A percentile compares a stretch with the other conserved stretches of the same genome.
Conservation (phyloP, 1,140 invertebrate genomes). For the Ganaspis sp. region DNA sequence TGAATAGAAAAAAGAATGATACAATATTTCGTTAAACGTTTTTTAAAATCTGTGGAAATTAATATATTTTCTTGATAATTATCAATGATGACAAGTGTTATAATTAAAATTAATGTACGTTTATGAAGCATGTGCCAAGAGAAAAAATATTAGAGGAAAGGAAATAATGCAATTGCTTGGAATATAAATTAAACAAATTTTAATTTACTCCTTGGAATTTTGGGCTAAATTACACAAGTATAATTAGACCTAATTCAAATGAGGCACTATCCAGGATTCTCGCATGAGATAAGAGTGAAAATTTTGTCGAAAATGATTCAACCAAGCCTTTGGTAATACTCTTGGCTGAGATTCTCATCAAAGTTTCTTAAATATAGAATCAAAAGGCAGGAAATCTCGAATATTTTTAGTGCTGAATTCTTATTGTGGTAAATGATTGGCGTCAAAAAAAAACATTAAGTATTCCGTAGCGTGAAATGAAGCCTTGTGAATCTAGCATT, state of each 20-base stretch:
- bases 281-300: background rate
- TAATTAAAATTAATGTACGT: too few relatives aligned
- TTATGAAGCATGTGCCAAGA: too few relatives aligned
- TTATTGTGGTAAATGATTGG: background rate
- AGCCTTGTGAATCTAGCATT: background rate
- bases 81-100: too few relatives aligned
- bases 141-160: too few relatives aligned
- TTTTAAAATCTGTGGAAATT: too few relatives aligned
- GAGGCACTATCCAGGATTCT: background rate
- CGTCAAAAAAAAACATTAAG: background rate
- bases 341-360: background rate
- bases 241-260: background rate
- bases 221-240: background rate
- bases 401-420: slow-evolving; percentile 2
- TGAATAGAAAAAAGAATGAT: too few relatives aligned
- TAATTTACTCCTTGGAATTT: background rate
- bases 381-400: background rate
- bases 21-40: too few relatives aligned
- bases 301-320: background rate
- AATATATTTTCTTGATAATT: too few relatives aligned
- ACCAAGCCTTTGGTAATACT: background rate
- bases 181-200: too few relatives aligned
- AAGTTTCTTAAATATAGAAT: background rate
- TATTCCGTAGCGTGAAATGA: background rate
- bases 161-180: too few relatives aligned